Evolutionary conservation across 2,797 vertebrate genomes (phyloP).

Genomic region (Buphagus erythrorhynchus): DNA sequence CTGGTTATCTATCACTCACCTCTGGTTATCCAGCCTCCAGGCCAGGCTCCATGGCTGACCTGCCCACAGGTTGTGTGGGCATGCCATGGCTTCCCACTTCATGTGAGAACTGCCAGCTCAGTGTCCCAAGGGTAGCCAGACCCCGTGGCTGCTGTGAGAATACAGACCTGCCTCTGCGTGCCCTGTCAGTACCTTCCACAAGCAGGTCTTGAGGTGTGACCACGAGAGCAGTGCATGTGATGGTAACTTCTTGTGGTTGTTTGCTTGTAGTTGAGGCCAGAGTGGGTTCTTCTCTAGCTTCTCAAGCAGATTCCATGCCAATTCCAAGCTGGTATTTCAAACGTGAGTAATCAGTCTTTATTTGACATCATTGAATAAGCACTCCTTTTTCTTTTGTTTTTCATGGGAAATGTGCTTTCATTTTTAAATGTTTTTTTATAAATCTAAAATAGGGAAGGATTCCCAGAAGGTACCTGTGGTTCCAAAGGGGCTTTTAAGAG

Average conservation of each 20-base stretch:
- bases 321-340: too few species aligned
- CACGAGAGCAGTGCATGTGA: too few species aligned
- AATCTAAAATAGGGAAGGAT: background rate
- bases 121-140: background rate
- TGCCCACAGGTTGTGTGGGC: rapidly evolving
- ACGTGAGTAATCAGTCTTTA: too few species aligned
- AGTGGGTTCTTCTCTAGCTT: too few species aligned
- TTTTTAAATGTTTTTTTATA: rapidly evolving
- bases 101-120: background rate
- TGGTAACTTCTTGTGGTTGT: background rate
- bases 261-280: background rate
- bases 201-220: background rate
- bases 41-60: background rate
- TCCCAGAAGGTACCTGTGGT: too few species aligned
- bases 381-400: too few species aligned
- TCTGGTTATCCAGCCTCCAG: background rate
- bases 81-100: background rate
- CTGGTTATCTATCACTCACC: background rate
- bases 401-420: too few species aligned
- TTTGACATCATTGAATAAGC: too few species aligned
- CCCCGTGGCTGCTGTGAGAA: background rate
- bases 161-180: rapidly evolving
- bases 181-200: background rate
- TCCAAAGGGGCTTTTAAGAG: too few species aligned
- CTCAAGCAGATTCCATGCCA: too few species aligned